A percentile compares a stretch with the other conserved stretches of the same genome.
Conservation (phyloP, 2,797 vertebrate genomes). For the Phoxinus dragarum region DNA sequence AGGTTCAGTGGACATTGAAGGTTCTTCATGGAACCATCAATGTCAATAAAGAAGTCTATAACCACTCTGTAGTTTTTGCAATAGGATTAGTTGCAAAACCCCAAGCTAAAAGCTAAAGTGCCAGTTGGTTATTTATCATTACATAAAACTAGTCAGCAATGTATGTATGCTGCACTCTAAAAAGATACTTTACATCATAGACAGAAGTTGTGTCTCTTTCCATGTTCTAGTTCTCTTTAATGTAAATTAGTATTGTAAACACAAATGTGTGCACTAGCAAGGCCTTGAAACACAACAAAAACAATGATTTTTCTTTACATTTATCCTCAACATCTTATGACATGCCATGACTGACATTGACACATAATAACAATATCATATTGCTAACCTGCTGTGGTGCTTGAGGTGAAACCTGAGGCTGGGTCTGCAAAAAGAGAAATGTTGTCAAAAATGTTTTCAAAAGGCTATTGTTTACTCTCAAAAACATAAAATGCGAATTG, state of each 20-base stretch:
- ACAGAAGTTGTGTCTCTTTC: neutral
- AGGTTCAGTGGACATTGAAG: neutral
- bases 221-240: neutral
- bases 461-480: neutral
- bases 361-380: neutral
- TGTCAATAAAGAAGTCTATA: neutral
- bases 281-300: neutral
- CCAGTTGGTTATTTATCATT: neutral
- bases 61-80: neutral
- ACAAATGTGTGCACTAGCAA: neutral
- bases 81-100: neutral
- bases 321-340: neutral
- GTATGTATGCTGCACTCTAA: neutral
- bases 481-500: neutral
- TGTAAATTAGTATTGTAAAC: neutral
- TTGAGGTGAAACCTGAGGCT: constrained; percentile 40
- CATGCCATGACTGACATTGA: neutral
- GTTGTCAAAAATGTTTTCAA: neutral
- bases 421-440: constrained; percentile 14
- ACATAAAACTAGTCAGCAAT: neutral
- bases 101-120: neutral
- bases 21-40: neutral
- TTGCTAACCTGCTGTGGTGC: constrained; percentile 29
- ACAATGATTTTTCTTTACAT: neutral
- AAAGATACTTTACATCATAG: neutral